Base-by-base conservation (phyloP, 2,797 vertebrate genomes). In the Loriculus beryllinus region DNA sequence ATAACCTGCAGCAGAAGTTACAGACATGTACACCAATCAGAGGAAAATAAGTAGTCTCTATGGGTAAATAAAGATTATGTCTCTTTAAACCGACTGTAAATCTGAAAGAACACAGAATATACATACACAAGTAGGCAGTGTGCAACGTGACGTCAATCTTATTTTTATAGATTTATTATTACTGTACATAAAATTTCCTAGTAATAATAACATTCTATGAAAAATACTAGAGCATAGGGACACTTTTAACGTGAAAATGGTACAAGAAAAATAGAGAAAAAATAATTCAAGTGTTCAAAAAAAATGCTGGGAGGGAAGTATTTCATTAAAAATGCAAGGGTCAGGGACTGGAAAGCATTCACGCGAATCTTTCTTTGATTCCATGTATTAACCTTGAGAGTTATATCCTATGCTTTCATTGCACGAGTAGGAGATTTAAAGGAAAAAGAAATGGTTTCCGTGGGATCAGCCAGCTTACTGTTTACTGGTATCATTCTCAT, bases 101-200 rank as follows among this genome's bases (percentile, higher is more conserved):
- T 95, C 86, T 96, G 95, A 95, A 92, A 70, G 64, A 95, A 95
- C 29, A n/a, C 35, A 83, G 63, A 86, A 79, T 64, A 90, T 92
- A 93, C 86, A 79, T 92, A 97, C 65, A 95, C 82, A 96, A 97
- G 93, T 78, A 93, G 54, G 78, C 35, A 96, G 79, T 21, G 29
- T 81, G 88, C 43, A 87, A 77, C 6, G 8, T 82, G 95, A 95
- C 77, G 93, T 91, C 75, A 86, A 74, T 95, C 90, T 95, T 60
- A 96, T 94, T 96, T 94, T 96, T 95, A 92, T 85, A 90, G 94
- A 94, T 96, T 97, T 79, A 95, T 96, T 96, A 92, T 88, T 94
- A 86, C 84, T 1, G 12, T 96, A 95, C 82, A 93, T 84, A 87
- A 93, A 94, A 86, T 90, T 86, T 95, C 86, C 85, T 93, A 93